A percentile compares a stretch with the other conserved stretches of the same genome.
phyloP scores from a whole-genome alignment of 2,797 vertebrate species.

The Eulemur albifrons region DNA sequence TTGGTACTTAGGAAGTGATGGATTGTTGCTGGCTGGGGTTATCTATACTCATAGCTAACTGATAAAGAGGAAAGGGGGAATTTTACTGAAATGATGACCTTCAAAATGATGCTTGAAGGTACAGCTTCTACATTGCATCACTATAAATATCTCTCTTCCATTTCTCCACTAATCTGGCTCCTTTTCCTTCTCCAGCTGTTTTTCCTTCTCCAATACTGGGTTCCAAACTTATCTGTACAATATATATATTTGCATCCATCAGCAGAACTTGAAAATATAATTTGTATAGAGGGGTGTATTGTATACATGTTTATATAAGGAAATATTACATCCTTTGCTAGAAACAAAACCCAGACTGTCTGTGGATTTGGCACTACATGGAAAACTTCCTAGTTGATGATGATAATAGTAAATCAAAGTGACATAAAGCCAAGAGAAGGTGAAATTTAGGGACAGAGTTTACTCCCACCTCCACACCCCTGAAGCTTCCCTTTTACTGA shows the following conservation, averaged over 20 bases:
- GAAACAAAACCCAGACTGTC: conserved; percentile 15
- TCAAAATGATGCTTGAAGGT: background rate
- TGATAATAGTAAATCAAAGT: background rate
- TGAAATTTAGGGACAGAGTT: background rate
- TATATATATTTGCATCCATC: background rate
- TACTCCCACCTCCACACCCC: background rate
- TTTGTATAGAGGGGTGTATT: background rate
- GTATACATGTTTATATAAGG: background rate
- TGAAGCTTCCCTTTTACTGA: background rate
- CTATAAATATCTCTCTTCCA: background rate
- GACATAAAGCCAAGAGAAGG: conserved; percentile 9
- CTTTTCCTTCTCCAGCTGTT: background rate
- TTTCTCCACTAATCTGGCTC: background rate
- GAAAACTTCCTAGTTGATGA: conserved; percentile 25
- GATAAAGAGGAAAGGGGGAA: background rate
- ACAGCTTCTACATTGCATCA: background rate
- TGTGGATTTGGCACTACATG: background rate
- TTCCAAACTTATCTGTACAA: background rate
- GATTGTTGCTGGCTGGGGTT: background rate
- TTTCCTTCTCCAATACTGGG: background rate
- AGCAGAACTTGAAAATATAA: background rate
- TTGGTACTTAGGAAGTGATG: background rate
- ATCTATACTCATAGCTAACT: background rate
- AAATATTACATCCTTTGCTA: background rate
- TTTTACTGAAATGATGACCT: conserved; percentile 7